Conservation (phyloP, 2,888 invertebrate species). For the Calameuta pallipes region DNA sequence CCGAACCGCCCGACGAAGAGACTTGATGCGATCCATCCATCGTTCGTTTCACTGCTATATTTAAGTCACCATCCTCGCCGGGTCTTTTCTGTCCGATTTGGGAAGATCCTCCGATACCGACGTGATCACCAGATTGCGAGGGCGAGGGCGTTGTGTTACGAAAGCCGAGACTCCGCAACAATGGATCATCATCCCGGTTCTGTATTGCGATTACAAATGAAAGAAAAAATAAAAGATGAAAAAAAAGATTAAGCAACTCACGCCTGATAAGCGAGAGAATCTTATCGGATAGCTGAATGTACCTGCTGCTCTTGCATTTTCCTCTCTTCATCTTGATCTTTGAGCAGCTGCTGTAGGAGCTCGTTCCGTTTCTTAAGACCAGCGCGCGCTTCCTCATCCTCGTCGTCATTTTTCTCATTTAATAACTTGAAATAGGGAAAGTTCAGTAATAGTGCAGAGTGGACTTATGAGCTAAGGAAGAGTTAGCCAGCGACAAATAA, state of each 20-base stretch:
- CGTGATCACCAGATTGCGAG: conserved; percentile 68
- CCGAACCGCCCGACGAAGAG: conserved; percentile 59
- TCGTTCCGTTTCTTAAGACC: conserved; percentile 73
- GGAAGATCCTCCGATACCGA: conserved; percentile 53
- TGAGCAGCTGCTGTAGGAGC: conserved; percentile 73
- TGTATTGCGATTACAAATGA: conserved; percentile 33
- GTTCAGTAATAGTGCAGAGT: conserved; percentile 7
- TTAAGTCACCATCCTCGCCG: conserved; percentile 71
- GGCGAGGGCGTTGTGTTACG: conserved; percentile 67
- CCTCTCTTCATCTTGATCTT: conserved; percentile 68
- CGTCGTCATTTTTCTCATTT: conserved; percentile 85
- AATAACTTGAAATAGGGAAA: conserved; percentile 72
- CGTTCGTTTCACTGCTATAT: conserved; percentile 68
- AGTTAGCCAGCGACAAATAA: conserved; percentile 13
- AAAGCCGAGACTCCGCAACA: conserved; percentile 71
- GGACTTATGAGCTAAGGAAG: conserved; percentile 5
- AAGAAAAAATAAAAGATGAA: conserved; percentile 4
- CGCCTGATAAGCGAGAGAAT: background rate
- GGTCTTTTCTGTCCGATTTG: conserved; percentile 71
- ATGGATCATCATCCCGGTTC: conserved; percentile 68
- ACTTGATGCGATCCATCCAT: conserved; percentile 65
- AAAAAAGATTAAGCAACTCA: background rate
- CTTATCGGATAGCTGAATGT: background rate
- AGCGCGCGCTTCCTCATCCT: conserved; percentile 74
- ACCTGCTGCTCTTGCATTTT: conserved; percentile 61